Evolutionary conservation across 2,113 vertebrate species (phyloP).

Genomic region (Morone chrysops): DNA sequence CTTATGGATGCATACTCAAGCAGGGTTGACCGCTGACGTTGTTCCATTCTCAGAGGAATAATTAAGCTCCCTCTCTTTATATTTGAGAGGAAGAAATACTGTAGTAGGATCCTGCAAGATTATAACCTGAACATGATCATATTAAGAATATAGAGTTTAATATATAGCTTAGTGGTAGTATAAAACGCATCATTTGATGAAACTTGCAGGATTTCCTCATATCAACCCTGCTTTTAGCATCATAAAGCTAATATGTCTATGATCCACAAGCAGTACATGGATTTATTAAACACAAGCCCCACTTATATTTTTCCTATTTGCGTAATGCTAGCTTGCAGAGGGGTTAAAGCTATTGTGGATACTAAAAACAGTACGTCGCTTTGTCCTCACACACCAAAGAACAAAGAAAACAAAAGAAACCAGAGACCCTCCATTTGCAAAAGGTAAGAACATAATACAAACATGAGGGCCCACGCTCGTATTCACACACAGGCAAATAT

Average conservation of each 20-base stretch:
- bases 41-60: constrained; percentile 44
- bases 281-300: constrained; percentile 79
- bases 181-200: constrained; percentile 65
- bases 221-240: constrained; percentile 87
- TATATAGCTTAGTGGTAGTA: constrained; percentile 65
- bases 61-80: constrained; percentile 39
- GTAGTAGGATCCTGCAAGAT: constrained; percentile 77
- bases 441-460: constrained; percentile 47
- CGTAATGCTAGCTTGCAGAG: constrained; percentile 74
- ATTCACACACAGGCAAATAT: constrained; percentile 52
- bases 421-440: constrained; percentile 58
- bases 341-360: constrained; percentile 80
- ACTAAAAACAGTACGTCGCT: constrained; percentile 70
- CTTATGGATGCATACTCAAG: constrained; percentile 75
- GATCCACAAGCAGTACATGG: constrained; percentile 75
- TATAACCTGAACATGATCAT: constrained; percentile 74
- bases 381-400: constrained; percentile 62
- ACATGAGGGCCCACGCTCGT: constrained; percentile 55
- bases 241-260: constrained; percentile 86
- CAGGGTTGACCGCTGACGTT: constrained; percentile 83
- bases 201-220: constrained; percentile 74
- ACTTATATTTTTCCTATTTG: constrained; percentile 70
- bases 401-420: constrained; percentile 31
- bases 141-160: constrained; percentile 74
- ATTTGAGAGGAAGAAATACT: constrained; percentile 68